Percentiles rank a stretch among this genome's conserved stretches.
Evolutionary conservation across 2,888 invertebrate genomes (phyloP).

Genomic region (Barypeithes pellucidus): DNA sequence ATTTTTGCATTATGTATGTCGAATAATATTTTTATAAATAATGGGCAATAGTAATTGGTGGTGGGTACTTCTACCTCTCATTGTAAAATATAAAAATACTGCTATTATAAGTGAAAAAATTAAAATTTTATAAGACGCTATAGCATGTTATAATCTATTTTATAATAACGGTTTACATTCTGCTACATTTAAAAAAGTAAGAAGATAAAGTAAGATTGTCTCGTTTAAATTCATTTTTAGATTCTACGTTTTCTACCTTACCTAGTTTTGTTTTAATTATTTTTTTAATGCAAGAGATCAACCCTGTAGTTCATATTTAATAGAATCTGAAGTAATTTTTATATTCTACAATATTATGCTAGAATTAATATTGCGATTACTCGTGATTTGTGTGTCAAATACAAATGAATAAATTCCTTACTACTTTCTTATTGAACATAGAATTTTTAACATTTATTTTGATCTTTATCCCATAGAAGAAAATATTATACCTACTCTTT

Average conservation of each 20-base stretch:
- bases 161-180: not conserved
- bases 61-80: too few relatives aligned
- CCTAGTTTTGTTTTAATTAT: conserved; percentile 23
- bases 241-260: conserved; percentile 29
- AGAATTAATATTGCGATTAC: conserved; percentile 20
- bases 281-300: conserved; percentile 39
- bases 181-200: conserved; percentile 18
- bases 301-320: conserved; percentile 51
- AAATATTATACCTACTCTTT: too few relatives aligned
- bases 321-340: conserved; percentile 13
- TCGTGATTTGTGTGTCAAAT: not conserved
- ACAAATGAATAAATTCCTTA: too few relatives aligned
- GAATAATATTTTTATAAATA: too few relatives aligned
- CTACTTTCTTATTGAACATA: too few relatives aligned
- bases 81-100: too few relatives aligned
- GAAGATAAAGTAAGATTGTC: conserved; percentile 49
- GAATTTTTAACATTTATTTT: too few relatives aligned
- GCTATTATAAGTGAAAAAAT: conserved; percentile 2
- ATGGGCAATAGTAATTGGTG: too few relatives aligned
- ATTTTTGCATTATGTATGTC: too few relatives aligned
- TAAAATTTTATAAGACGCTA: not conserved
- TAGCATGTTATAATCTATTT: not conserved
- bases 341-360: conserved; percentile 21
- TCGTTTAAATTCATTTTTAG: conserved; percentile 46
- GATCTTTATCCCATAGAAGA: too few relatives aligned